Base-by-base conservation (phyloP, 1,140 invertebrate species). In the Mycetomoellerius zeteki region DNA sequence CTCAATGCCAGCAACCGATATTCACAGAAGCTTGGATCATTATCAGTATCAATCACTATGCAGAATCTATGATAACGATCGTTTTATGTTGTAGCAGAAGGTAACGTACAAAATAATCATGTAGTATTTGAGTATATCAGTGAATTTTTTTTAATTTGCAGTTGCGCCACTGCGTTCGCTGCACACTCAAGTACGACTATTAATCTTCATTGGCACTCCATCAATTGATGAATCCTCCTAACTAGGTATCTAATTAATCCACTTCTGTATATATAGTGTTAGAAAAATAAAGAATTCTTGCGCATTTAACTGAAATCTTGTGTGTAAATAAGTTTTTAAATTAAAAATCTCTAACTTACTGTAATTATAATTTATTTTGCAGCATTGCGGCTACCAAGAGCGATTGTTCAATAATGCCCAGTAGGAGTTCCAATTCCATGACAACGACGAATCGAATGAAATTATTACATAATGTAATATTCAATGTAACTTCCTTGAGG, bases 21-120 rank as follows among this genome's bases (percentile, higher is more conserved):
- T 94, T 94, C 58, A 93, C 94, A 24, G 94, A 94, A 88, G 88
- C 93, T 30, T 94, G 94, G 94, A 65, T 93, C 7, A 88, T 92
- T 64, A 84, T 92, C 73, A 92, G 92, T 71, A 60, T 85, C 52
- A 88, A 64, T 43, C 69, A 75, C 52, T 52, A 88, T 56, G 43
- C 33, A 71, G 87, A 91, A 64, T 56, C 72, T 14, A 77, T 93
- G 86, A 89, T 90, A 88, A 92, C 86, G 73, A 85, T 93, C 85
- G 89, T 91, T 67, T 75, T 94, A 54, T 93, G 93, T 47, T 94
- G 94, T 50, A 91, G 91, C 52, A 90, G 90, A 88, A 94, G 89
- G 93, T 94, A 92, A 89, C 24, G 21, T 71, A 30, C 60, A 91
- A 89, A 69, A 73, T 62, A 37, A 77, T 62, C 6, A 8, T 77